phyloP scores from a whole-genome alignment of 2,113 vertebrate species.

The Clarias gariepinus region DNA sequence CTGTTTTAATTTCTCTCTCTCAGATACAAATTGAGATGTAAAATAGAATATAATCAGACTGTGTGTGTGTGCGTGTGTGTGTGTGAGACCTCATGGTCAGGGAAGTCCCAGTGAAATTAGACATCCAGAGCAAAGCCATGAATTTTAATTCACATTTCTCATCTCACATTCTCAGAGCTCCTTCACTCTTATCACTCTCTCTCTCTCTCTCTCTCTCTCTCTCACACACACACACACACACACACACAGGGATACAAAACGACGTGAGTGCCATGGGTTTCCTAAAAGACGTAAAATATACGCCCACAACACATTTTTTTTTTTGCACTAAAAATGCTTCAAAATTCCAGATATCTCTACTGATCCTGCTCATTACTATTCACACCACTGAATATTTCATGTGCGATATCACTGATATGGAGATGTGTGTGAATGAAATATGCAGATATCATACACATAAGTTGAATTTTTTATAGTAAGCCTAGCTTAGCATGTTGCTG shows the following conservation, averaged over 20 bases:
- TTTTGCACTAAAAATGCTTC: neutral
- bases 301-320: neutral
- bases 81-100: conserved; percentile 3
- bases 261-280: neutral
- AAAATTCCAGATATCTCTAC: neutral
- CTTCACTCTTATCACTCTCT: conserved; percentile 19
- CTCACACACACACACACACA: neutral
- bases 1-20: conserved; percentile 23
- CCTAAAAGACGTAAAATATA: neutral
- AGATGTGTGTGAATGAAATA: neutral
- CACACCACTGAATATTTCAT: neutral
- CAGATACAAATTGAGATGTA: conserved; percentile 39
- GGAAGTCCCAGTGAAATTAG: conserved; percentile 24
- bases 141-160: conserved; percentile 69
- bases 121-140: conserved; percentile 52
- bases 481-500: too few species aligned
- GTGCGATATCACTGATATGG: neutral
- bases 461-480: neutral
- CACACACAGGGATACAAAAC: neutral
- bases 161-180: conserved; percentile 11
- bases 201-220: neutral
- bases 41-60: neutral
- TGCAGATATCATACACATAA: neutral
- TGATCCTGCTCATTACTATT: neutral
- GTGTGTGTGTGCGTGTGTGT: neutral